Evolutionary conservation across 2,888 invertebrate species (phyloP).

Genomic region (Phyto melanocephala): DNA sequence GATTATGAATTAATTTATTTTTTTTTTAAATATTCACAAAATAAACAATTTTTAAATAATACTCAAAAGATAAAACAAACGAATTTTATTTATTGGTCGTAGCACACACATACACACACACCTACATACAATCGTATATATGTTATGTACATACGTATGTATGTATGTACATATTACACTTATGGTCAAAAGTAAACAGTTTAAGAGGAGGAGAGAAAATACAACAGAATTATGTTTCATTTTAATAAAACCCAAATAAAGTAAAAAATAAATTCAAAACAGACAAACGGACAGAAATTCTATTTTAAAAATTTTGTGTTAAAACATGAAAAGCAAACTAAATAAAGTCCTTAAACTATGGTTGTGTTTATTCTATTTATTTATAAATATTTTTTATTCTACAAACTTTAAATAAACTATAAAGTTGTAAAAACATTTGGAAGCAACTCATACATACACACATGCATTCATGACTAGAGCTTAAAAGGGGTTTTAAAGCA

Average conservation of each 20-base stretch:
- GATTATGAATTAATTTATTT: slow-evolving; percentile 55
- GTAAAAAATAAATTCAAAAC: neutral
- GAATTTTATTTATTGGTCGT: slow-evolving; percentile 35
- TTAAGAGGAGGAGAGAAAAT: neutral
- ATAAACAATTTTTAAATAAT: slow-evolving; percentile 39
- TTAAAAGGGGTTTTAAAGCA: too few species aligned
- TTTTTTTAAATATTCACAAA: slow-evolving; percentile 9
- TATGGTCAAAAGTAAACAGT: neutral
- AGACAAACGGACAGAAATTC: neutral
- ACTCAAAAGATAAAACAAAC: slow-evolving; percentile 31
- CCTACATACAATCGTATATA: too few species aligned
- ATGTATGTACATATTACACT: too few species aligned
- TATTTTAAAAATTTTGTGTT: neutral
- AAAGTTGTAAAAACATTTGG: slow-evolving; percentile 43
- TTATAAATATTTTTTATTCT: neutral
- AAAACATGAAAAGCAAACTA: neutral
- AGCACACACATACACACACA: neutral
- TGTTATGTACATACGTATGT: too few species aligned
- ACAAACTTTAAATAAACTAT: slow-evolving; percentile 42
- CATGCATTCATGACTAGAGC: too few species aligned
- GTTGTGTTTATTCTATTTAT: slow-evolving; percentile 7
- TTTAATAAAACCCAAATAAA: too few species aligned
- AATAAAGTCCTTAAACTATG: slow-evolving; percentile 1
- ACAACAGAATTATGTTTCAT: neutral
- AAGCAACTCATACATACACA: neutral